Evolutionary conservation across 1,140 invertebrate species (phyloP), one percentile per base, ranked within the genome.

Genomic region (Battus philenor): DNA sequence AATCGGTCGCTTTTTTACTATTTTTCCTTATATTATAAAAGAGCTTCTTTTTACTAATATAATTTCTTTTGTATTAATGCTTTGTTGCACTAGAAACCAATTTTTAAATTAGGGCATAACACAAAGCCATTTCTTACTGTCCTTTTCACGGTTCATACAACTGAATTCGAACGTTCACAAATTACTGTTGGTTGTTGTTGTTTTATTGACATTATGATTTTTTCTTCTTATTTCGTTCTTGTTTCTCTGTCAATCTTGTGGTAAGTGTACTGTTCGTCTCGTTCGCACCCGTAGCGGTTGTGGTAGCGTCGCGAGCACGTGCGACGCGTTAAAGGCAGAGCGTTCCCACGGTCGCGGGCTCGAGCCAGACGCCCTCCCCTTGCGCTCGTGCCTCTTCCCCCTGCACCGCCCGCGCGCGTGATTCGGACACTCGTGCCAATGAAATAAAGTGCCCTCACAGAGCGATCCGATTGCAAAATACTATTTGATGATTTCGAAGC

Each of bases 261-360:
- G 15, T 24, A 5, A 10, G 30, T 3, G 33, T 36, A 32, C 50
- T 13, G 15, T 54, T 38, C 32, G 50, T 76, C 69, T 59, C 63
- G 53, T 41, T 80, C 51, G 36, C 39, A 54, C 74, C 67, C 50
- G 59, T 48, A 44, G 58, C 33, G 64, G 59, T 57, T 55, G 63
- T 69, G 61, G 70, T 71, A 73, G 71, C 69, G 65, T 68, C 62
- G 60, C 50, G 70, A 81, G 80, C 80, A 84, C 80, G 77, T 84
- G 80, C 77, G 73, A 72, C 68, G 65, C 68, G 80, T 81, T 84
- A 84, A 84, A 82, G 80, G 76, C 80, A 80, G 68, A 76, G 56
- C 76, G 74, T 84, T 84, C 77, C 80, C 80, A 84, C 77, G 80
- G 77, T 84, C 70, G 52, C 75, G 62, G 44, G 67, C 74, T 71